Evolutionary conservation across 1,140 invertebrate species (phyloP).

Genomic region (Ptiloglossa arizonensis): DNA sequence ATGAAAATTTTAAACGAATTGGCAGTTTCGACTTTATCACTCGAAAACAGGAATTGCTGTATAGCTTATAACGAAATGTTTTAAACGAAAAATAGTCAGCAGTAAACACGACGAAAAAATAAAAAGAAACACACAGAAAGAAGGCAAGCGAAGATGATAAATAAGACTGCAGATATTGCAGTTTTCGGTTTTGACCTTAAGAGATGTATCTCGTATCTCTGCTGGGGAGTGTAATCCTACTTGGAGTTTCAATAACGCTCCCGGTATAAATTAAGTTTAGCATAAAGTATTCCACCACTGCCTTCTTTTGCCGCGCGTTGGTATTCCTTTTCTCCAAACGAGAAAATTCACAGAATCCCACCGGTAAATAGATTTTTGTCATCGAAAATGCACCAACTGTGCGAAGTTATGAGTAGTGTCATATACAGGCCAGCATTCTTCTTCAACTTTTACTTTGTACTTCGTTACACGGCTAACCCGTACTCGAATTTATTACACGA

Average conservation of each 20-base stretch:
- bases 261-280: conserved; percentile 68
- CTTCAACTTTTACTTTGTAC: conserved; percentile 19
- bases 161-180: conserved; percentile 70
- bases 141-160: conserved; percentile 56
- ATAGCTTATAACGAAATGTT: conserved; percentile 54
- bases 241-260: conserved; percentile 67
- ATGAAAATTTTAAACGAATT: too few relatives aligned
- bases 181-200: conserved; percentile 62
- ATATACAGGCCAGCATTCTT: neutral
- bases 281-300: conserved; percentile 60
- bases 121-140: too few relatives aligned
- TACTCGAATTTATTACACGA: conserved; percentile 2
- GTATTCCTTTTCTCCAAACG: neutral
- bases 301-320: rapidly evolving
- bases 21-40: neutral
- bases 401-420: conserved; percentile 16
- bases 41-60: conserved; percentile 17
- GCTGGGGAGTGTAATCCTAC: conserved; percentile 56
- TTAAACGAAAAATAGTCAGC: conserved; percentile 25
- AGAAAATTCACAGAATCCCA: conserved; percentile 3
- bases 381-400: conserved; percentile 18
- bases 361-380: conserved; percentile 25
- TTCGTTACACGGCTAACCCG: too few relatives aligned
- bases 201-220: conserved; percentile 58
- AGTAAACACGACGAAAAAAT: too few relatives aligned